phyloP scores from a whole-genome alignment of 2,888 invertebrate species.

The Cataglyphis rosenhaueri region DNA sequence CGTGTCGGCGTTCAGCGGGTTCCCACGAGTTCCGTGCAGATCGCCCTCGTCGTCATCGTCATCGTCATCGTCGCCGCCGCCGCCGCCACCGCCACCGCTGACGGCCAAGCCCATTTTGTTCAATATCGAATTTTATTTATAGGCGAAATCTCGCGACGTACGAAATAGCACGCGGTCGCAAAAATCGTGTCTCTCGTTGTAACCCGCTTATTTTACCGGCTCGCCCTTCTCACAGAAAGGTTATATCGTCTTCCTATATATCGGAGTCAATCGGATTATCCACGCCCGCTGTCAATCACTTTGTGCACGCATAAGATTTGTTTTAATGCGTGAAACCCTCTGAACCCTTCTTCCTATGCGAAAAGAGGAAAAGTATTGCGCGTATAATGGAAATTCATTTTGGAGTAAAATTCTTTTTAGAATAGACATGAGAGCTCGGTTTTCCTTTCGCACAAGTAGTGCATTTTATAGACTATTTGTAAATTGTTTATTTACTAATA shows the following conservation, averaged over 20 bases:
- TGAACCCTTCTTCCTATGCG: neutral
- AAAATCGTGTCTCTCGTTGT: neutral
- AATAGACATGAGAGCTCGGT: neutral
- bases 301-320: neutral
- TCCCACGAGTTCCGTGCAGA: neutral
- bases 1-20: conserved; percentile 18
- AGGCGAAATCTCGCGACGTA: conserved; percentile 55
- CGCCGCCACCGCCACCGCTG: conserved; percentile 62
- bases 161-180: conserved; percentile 14
- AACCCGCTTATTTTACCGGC: conserved; percentile 22
- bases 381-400: neutral
- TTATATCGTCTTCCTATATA: conserved; percentile 18
- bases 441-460: neutral
- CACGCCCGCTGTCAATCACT: neutral
- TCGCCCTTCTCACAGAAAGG: conserved; percentile 37
- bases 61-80: conserved; percentile 24
- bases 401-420: too few relatives aligned
- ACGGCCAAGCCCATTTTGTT: conserved; percentile 79
- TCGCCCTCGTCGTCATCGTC: conserved; percentile 56
- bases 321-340: too few relatives aligned
- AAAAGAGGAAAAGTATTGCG: neutral
- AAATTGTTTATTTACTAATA: neutral
- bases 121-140: conserved; percentile 73
- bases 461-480: neutral
- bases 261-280: neutral